Evolutionary conservation across 2,888 invertebrate species (phyloP).

Genomic region (Drosophila kanekoi): DNA sequence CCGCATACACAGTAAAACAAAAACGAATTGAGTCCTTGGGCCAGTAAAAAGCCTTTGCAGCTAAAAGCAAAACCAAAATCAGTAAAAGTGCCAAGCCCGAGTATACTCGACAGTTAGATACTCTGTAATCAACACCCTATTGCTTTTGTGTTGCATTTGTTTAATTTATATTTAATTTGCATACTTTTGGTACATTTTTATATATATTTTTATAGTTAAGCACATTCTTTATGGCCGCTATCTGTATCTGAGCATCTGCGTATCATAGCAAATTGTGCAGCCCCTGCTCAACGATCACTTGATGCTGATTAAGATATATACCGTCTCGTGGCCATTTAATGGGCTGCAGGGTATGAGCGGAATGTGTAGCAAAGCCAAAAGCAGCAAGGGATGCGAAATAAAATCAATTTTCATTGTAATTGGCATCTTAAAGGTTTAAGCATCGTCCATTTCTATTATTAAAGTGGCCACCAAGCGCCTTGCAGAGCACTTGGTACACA

Average conservation of each 20-base stretch:
- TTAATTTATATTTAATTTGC: no score
- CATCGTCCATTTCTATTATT: slow-evolving; percentile 60
- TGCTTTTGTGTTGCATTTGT: no score
- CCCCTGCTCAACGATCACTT: no score
- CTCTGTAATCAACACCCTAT: slow-evolving; percentile 9
- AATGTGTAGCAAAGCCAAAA: slow-evolving; percentile 23
- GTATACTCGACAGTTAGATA: not conserved
- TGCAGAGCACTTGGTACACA: not conserved
- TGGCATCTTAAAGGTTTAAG: slow-evolving; percentile 75
- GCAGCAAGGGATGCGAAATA: slow-evolving; percentile 53
- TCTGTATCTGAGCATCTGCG: no score
- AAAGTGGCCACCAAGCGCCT: slow-evolving; percentile 24
- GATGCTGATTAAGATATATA: not conserved
- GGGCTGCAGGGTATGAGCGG: slow-evolving; percentile 9
- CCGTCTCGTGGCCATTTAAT: not conserved
- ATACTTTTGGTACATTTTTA: not conserved
- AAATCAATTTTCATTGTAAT: slow-evolving; percentile 77
- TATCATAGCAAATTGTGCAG: no score
- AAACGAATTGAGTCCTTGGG: slow-evolving; percentile 19
- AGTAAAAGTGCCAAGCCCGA: not conserved
- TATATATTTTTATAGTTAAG: not conserved
- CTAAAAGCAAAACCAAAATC: slow-evolving; percentile 4
- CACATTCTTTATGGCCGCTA: no score
- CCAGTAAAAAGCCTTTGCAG: slow-evolving; percentile 3
- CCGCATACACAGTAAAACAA: slow-evolving; percentile 31